phyloP scores from a whole-genome alignment of 2,888 invertebrate genomes.

The Parelbella ahira region DNA sequence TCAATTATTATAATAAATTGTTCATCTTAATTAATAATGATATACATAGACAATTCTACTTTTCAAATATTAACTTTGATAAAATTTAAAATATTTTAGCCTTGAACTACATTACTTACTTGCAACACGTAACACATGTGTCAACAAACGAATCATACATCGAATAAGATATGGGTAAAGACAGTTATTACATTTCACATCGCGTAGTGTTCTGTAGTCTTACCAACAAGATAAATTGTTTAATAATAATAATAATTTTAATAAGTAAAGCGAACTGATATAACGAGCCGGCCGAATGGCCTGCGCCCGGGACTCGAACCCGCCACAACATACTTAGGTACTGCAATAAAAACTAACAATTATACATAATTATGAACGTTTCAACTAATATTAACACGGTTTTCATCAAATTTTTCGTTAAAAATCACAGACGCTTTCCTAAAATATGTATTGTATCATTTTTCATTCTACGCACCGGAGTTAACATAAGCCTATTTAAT shows the following conservation, averaged over 20 bases:
- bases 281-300: slow-evolving; percentile 31
- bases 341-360: slow-evolving; percentile 49
- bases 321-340: slow-evolving; percentile 36
- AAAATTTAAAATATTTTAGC: slow-evolving; percentile 57
- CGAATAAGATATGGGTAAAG: slow-evolving; percentile 16
- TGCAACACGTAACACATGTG: slow-evolving; percentile 25
- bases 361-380: slow-evolving; percentile 51
- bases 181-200: slow-evolving; percentile 27
- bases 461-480: slow-evolving; percentile 64
- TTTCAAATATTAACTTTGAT: slow-evolving; percentile 59
- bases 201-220: slow-evolving; percentile 44
- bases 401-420: slow-evolving; percentile 75
- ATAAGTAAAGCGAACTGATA: slow-evolving; percentile 46
- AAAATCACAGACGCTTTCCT: slow-evolving; percentile 81
- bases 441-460: slow-evolving; percentile 67
- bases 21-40: slow-evolving; percentile 43
- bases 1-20: slow-evolving; percentile 41
- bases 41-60: slow-evolving; percentile 45
- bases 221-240: slow-evolving; percentile 43
- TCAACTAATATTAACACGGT: slow-evolving; percentile 65
- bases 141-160: slow-evolving; percentile 35
- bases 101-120: slow-evolving; percentile 35
- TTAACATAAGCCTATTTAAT: slow-evolving; percentile 58
- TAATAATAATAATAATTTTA: slow-evolving; percentile 35
- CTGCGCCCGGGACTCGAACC: slow-evolving; percentile 33